phyloP scores from a whole-genome alignment of 2,888 invertebrate genomes.

The Drosophila mayaguana region DNA sequence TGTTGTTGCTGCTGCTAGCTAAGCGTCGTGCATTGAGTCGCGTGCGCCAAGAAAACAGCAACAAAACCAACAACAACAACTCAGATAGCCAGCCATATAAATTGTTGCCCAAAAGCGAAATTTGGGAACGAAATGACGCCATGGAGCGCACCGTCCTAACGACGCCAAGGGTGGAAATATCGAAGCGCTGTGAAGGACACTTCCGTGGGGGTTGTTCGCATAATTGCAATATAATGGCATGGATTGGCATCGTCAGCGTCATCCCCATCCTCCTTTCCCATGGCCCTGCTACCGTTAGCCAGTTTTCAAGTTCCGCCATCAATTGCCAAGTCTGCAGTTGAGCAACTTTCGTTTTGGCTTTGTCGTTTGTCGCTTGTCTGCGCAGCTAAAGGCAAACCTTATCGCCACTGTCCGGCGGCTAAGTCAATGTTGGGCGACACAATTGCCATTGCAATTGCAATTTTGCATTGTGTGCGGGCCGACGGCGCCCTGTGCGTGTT shows the following conservation, averaged over 20 bases:
- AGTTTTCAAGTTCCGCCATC: slow-evolving; percentile 56
- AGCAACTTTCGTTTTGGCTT: slow-evolving; percentile 68
- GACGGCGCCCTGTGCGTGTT: slow-evolving; percentile 32
- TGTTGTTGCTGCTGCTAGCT: slow-evolving; percentile 8
- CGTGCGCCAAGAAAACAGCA: slow-evolving; percentile 41
- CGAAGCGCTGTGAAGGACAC: slow-evolving; percentile 16
- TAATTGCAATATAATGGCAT: slow-evolving; percentile 74
- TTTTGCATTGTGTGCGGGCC: slow-evolving; percentile 31
- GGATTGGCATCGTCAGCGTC: slow-evolving; percentile 38
- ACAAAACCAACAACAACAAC: slow-evolving; percentile 32
- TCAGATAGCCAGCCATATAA: slow-evolving; percentile 35
- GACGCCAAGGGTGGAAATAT: slow-evolving; percentile 58
- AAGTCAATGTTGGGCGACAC: slow-evolving; percentile 33
- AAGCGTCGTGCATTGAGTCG: slow-evolving; percentile 33
- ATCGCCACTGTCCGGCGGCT: slow-evolving; percentile 35
- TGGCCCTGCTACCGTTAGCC: slow-evolving; percentile 20
- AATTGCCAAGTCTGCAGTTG: slow-evolving; percentile 49
- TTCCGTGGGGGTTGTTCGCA: slow-evolving; percentile 63
- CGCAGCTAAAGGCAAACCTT: slow-evolving; percentile 60
- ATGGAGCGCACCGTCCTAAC: slow-evolving; percentile 56
- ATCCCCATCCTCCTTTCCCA: background rate
- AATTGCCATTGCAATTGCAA: slow-evolving; percentile 23
- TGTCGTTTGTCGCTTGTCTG: slow-evolving; percentile 42
- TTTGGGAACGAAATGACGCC: slow-evolving; percentile 47
- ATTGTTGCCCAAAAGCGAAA: slow-evolving; percentile 58